A percentile compares a stretch with the other conserved stretches of the same genome.
These are phyloP conservation scores for Centruroides vittatus DNA, from an alignment of 1,140 invertebrate genomes.

Conservation along the genomic window DNA sequence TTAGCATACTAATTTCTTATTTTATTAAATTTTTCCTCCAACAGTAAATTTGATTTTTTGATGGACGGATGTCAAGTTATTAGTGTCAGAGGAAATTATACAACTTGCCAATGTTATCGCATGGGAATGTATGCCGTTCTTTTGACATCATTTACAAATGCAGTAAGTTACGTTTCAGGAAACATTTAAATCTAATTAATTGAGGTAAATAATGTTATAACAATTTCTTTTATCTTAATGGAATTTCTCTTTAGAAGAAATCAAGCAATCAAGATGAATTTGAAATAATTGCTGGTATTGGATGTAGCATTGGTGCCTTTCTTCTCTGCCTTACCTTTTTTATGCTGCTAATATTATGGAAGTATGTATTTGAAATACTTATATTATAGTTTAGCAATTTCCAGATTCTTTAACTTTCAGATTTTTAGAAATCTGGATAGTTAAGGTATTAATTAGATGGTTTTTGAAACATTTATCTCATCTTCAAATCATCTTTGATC, in stretches of 20 bases:
- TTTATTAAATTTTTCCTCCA: background rate
- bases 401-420: no score
- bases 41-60: constrained; percentile 12
- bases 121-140: constrained; percentile 15
- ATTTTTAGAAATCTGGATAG: no score
- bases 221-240: background rate
- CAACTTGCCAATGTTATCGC: constrained; percentile 11
- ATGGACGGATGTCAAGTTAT: constrained; percentile 14
- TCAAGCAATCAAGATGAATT: constrained; percentile 1
- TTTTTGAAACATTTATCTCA: no score
- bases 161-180: constrained; percentile 1
- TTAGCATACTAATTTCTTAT: no score
- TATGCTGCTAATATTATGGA: constrained; percentile 13
- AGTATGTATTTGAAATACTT: background rate
- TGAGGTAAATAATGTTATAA: background rate
- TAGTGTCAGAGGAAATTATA: constrained; percentile 10
- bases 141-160: constrained; percentile 8
- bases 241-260: background rate
- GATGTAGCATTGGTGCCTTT: constrained; percentile 14
- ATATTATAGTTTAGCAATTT: no score
- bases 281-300: constrained; percentile 14
- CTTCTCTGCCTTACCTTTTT: constrained; percentile 12
- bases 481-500: no score
- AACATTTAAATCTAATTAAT: background rate
- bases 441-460: no score